Conservation (phyloP, 2,888 invertebrate species). For the Capitulum mitella region DNA sequence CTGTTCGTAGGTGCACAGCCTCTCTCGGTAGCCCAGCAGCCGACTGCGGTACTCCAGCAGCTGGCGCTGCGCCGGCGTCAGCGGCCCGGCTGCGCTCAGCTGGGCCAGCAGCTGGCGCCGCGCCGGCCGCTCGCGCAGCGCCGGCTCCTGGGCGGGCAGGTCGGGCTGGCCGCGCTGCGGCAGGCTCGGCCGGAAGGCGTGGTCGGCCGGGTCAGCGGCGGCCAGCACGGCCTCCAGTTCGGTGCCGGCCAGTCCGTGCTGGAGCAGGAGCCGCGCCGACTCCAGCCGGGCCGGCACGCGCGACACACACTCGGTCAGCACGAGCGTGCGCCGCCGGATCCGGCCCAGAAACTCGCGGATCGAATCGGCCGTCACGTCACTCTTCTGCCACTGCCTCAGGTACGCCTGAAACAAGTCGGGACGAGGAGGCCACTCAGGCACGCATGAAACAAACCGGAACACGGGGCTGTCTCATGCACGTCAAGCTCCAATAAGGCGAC, state of each 20-base stretch:
- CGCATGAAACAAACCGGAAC: no score
- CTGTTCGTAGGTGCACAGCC: conserved; percentile 63
- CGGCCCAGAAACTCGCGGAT: conserved; percentile 69
- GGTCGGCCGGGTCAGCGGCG: background rate
- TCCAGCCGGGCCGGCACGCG: conserved; percentile 63
- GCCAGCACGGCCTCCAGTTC: conserved; percentile 56
- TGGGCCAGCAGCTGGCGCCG: background rate
- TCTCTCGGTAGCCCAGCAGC: conserved; percentile 60
- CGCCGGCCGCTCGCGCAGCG: conserved; percentile 39
- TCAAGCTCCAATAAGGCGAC: no score
- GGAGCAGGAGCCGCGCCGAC: conserved; percentile 63
- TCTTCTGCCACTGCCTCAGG: conserved; percentile 69
- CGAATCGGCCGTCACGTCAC: conserved; percentile 60
- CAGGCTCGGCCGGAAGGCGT: background rate
- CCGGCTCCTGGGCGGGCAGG: conserved; percentile 58
- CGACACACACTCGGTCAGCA: conserved; percentile 69
- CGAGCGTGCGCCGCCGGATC: conserved; percentile 67
- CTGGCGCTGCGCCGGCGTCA: conserved; percentile 12
- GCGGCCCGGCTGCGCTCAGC: background rate
- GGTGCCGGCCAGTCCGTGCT: conserved; percentile 63
- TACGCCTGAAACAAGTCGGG: no score
- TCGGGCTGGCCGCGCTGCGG: conserved; percentile 40
- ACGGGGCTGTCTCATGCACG: no score
- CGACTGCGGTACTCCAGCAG: conserved; percentile 58
- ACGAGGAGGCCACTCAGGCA: no score